Base-by-base conservation (phyloP, 2,888 invertebrate species). In the Lissocephala sabroskyi region DNA sequence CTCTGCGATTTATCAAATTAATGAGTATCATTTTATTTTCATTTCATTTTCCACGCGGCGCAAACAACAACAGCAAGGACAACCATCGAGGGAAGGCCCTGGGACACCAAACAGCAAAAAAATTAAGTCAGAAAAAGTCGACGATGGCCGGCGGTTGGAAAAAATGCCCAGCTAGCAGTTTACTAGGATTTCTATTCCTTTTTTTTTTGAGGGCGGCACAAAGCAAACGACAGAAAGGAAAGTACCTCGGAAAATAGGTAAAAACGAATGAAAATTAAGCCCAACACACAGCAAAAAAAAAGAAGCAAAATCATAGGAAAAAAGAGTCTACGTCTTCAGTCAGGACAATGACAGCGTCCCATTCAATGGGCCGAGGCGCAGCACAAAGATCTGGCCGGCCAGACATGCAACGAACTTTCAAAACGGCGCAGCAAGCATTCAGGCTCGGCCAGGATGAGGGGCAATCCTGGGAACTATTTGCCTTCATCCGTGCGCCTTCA, bases 1-100 rank as follows among this genome's bases (percentile, higher is more conserved):
- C n/a, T n/a, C 62, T 68, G 68, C 82, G 81, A 80, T 81, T 81
- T 81, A 80, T 80, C 82, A 80, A 81, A 80, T 80, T 81, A 80
- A 80, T 80, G 81, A 79, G 81, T 80, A 77, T 79, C 79, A 78
- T 79, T 79, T 67, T 79, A 74, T 80, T 80, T 81, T 79, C 79
- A 79, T 80, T 79, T 68, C 59, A 63, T 71, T 64, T 71, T 70
- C 74, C 65, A 57, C 59, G 79, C 63, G 53, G 55, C 54, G 52
- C 47, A 59, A 61, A 54, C 55, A 51, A 17, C 48, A 16, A 53
- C 33, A 37, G 2, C 10, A 42, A 33, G 13, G 9, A 1, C 17
- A 41, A 33, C 11, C 33, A 37, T 51, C 23, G 23, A 23, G 7
- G 23, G 23, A 23, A 3, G 7, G 23, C 23, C 23, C 3, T n/a